These are phyloP conservation scores for Cybosia mesomella DNA, from an alignment of 2,888 invertebrate genomes.

Conservation along the genomic window DNA sequence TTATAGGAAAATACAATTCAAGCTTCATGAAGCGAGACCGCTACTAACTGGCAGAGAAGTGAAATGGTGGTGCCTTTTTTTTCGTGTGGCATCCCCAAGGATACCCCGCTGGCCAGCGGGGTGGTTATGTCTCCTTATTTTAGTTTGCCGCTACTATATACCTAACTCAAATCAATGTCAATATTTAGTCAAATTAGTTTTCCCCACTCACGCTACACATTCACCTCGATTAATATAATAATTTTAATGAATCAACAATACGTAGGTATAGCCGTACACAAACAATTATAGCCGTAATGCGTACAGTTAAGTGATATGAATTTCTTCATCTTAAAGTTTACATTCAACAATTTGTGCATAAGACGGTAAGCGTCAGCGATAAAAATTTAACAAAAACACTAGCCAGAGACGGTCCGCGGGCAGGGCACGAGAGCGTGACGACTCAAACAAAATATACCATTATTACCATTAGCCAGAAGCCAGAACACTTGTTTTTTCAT, in stretches of 20 bases:
- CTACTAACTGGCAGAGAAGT: too few relatives aligned
- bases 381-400: slow-evolving; percentile 75
- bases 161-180: not conserved
- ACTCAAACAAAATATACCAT: slow-evolving; percentile 67
- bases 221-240: not conserved
- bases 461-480: slow-evolving; percentile 50
- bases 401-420: slow-evolving; percentile 60
- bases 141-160: not conserved
- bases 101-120: too few relatives aligned
- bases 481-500: slow-evolving; percentile 54
- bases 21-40: too few relatives aligned
- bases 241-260: slow-evolving; percentile 36
- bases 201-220: not conserved
- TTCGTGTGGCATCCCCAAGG: too few relatives aligned
- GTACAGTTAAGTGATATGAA: slow-evolving; percentile 6
- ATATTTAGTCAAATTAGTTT: slow-evolving; percentile 1
- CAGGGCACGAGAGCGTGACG: slow-evolving; percentile 77
- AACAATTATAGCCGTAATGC: slow-evolving; percentile 34
- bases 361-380: slow-evolving; percentile 58
- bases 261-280: slow-evolving; percentile 33
- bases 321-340: slow-evolving; percentile 1
- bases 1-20: too few relatives aligned
- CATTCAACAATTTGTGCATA: slow-evolving; percentile 12
- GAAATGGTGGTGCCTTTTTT: too few relatives aligned
- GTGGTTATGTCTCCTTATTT: too few relatives aligned